A percentile compares a stretch with the other conserved stretches of the same genome.
Evolutionary conservation across 1,140 invertebrate genomes (phyloP).

Genomic region (Teleogryllus occipitalis): DNA sequence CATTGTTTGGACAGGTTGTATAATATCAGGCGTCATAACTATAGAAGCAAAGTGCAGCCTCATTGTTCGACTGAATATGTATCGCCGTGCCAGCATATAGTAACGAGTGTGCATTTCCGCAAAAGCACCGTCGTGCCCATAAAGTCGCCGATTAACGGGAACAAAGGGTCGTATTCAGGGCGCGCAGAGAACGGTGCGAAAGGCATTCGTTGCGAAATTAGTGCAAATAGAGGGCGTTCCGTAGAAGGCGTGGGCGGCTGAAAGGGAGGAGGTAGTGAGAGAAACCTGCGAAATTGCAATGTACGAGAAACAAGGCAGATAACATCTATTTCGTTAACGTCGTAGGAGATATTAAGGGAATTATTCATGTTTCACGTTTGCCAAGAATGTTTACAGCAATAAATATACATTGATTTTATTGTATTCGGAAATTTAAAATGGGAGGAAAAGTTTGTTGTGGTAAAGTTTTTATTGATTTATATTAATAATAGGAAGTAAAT

Average conservation of each 20-base stretch:
- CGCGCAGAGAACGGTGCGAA: background rate
- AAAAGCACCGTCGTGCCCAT: background rate
- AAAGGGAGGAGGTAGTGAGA: background rate
- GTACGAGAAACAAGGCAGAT: too few species aligned
- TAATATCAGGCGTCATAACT: background rate
- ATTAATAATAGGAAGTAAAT: too few species aligned
- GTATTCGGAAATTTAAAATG: too few species aligned
- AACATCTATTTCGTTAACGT: too few species aligned
- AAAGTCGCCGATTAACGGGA: background rate
- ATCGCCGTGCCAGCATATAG: background rate
- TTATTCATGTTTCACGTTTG: too few species aligned
- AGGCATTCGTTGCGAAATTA: slow-evolving; percentile 1
- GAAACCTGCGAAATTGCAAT: too few species aligned
- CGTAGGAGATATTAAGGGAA: too few species aligned
- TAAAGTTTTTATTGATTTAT: too few species aligned
- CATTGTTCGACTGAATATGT: background rate
- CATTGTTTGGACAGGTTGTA: background rate
- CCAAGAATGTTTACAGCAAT: too few species aligned
- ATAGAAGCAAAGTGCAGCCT: background rate
- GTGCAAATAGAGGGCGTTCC: background rate
- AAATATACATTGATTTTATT: too few species aligned
- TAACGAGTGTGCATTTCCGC: background rate
- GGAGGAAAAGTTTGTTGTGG: too few species aligned
- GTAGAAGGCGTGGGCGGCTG: background rate
- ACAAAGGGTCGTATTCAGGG: background rate